These are phyloP conservation scores for Nasonia vitripennis DNA, from an alignment of 1,140 invertebrate genomes.

Conservation along the genomic window DNA sequence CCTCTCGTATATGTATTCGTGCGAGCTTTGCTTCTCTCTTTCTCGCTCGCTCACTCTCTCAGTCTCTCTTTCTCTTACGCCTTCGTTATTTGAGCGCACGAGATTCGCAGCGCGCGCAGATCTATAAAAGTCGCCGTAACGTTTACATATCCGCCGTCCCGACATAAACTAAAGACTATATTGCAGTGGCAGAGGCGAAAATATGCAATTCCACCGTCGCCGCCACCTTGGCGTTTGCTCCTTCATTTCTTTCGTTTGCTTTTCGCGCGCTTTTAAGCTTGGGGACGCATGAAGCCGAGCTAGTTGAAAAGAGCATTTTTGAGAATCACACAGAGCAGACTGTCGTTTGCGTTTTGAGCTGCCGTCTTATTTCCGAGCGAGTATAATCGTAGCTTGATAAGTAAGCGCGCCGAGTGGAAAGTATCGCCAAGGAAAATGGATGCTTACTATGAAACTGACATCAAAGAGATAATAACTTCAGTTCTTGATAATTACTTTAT, in stretches of 20 bases:
- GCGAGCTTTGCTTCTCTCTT: slow-evolving; percentile 8
- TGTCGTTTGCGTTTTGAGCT: neutral
- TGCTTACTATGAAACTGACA: neutral
- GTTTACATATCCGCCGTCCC: slow-evolving; percentile 60
- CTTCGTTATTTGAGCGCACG: slow-evolving; percentile 52
- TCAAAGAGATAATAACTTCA: neutral
- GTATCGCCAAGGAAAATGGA: neutral
- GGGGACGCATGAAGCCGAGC: neutral
- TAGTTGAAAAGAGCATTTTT: slow-evolving; percentile 4
- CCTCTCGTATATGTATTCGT: neutral
- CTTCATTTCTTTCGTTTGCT: slow-evolving; percentile 41
- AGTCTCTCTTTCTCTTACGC: slow-evolving; percentile 18
- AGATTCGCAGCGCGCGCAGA: slow-evolving; percentile 53
- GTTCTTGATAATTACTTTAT: neutral
- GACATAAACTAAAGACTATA: slow-evolving; percentile 64
- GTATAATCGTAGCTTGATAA: neutral
- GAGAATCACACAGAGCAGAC: neutral
- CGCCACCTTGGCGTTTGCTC: slow-evolving; percentile 22
- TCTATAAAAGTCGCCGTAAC: slow-evolving; percentile 64
- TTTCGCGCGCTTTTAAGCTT: slow-evolving; percentile 25
- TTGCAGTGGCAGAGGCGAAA: slow-evolving; percentile 59
- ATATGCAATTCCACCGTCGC: slow-evolving; percentile 54
- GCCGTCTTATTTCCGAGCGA: neutral
- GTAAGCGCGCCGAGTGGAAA: neutral
- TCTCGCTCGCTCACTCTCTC: neutral